A percentile compares a stretch with the other conserved stretches of the same genome.
These are phyloP conservation scores for Limosa lapponica DNA, from an alignment of 2,797 vertebrate species.

Conservation along the genomic window DNA sequence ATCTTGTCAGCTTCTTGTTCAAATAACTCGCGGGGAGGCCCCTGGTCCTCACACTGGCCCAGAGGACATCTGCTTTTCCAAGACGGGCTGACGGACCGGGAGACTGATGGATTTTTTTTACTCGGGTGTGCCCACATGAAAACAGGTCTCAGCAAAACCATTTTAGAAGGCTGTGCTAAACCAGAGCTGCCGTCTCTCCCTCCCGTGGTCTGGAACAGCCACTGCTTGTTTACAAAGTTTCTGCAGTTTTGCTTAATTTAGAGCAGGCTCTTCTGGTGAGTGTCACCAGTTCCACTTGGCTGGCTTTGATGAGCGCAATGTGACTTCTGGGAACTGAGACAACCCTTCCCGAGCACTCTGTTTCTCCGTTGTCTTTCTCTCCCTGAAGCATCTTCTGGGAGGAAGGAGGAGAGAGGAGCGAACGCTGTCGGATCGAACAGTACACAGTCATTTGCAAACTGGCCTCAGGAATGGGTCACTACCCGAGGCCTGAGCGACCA, in stretches of 20 bases:
- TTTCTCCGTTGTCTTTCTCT: not conserved
- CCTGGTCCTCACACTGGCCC: not conserved
- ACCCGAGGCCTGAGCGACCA: not conserved
- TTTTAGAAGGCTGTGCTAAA: not conserved
- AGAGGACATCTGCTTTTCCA: not conserved
- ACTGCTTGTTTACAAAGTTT: not conserved
- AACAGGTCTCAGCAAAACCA: not conserved
- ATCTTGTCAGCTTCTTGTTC: not conserved
- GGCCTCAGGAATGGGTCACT: not conserved
- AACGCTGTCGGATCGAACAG: not conserved
- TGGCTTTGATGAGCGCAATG: slow-evolving; percentile 11
- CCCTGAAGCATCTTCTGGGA: not conserved
- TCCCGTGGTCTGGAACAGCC: not conserved
- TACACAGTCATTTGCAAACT: not conserved
- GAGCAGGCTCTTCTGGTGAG: slow-evolving; percentile 15
- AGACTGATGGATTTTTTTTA: not conserved
- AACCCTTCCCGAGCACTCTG: not conserved
- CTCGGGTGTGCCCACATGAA: rapidly evolving
- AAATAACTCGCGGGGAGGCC: not conserved
- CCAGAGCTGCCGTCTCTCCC: not conserved
- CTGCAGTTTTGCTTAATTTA: slow-evolving; percentile 28
- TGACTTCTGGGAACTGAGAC: slow-evolving; percentile 41
- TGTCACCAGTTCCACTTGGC: slow-evolving; percentile 48
- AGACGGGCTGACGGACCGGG: rapidly evolving
- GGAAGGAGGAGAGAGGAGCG: not conserved